A percentile compares a stretch with the other conserved stretches of the same genome.
These are phyloP conservation scores for Panulirus ornatus DNA, from an alignment of 1,140 invertebrate genomes.

Conservation along the genomic window DNA sequence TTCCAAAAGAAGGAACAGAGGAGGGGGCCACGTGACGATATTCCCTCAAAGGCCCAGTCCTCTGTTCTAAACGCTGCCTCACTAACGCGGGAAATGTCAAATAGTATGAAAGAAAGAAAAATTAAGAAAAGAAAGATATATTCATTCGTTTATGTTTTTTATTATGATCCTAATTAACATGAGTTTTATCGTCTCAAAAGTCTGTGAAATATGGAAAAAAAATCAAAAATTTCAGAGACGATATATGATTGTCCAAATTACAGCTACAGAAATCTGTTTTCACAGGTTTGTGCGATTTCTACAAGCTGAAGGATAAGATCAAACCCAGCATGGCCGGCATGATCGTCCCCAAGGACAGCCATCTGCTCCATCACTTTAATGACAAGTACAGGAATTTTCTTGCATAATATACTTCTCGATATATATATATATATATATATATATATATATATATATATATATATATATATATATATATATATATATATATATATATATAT, in stretches of 20 bases:
- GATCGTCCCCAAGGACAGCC: neutral
- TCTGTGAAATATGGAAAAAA: neutral
- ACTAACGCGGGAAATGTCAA: neutral
- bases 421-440: too few species aligned
- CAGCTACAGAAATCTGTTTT: neutral
- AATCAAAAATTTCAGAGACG: neutral
- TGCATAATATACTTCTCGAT: too few species aligned
- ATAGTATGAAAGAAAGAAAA: too few species aligned
- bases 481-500: too few species aligned
- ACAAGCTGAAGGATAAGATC: neutral
- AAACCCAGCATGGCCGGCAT: neutral
- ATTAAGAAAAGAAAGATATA: too few species aligned
- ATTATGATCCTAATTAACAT: neutral
- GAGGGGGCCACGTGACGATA: neutral
- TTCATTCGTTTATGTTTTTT: neutral
- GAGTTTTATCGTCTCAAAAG: neutral
- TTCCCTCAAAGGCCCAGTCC: neutral
- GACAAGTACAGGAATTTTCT: neutral
- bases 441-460: too few species aligned
- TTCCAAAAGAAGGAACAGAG: neutral
- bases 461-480: too few species aligned
- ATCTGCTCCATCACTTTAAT: neutral
- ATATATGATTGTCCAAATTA: neutral
- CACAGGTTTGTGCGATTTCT: neutral
- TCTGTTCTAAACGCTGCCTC: neutral